phyloP scores from a whole-genome alignment of 2,113 vertebrate genomes.

The Elgaria multicarinata region DNA sequence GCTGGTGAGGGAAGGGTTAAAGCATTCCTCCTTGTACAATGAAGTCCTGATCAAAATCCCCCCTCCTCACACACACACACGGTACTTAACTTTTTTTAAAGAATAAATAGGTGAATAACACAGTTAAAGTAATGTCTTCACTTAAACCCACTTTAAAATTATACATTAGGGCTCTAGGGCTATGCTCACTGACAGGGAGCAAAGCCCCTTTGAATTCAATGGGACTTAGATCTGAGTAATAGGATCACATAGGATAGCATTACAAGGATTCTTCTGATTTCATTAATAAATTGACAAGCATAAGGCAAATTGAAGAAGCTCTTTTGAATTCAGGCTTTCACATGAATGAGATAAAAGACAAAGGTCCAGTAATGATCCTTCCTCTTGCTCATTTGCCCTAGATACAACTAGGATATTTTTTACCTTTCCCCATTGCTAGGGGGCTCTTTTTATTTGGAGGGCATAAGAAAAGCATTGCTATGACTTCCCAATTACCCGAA shows the following conservation, averaged over 20 bases:
- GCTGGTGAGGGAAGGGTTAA: not conserved
- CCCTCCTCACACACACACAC: no score
- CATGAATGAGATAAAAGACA: not conserved
- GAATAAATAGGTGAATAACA: not conserved
- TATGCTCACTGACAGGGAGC: not conserved
- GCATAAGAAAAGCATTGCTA: not conserved
- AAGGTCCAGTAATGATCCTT: conserved; percentile 43
- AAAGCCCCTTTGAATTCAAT: not conserved
- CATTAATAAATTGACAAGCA: conserved; percentile 16
- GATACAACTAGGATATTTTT: conserved; percentile 37
- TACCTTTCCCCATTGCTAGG: conserved; percentile 17
- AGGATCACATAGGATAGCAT: not conserved
- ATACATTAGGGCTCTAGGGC: not conserved
- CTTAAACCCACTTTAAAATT: not conserved
- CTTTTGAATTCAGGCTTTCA: not conserved
- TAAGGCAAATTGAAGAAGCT: not conserved
- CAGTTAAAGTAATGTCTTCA: not conserved
- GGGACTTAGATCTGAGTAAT: not conserved
- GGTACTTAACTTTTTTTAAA: no score
- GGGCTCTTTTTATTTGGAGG: not conserved
- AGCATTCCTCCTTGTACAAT: not conserved
- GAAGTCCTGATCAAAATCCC: not conserved
- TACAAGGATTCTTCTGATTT: not conserved
- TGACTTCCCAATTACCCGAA: conserved; percentile 31
- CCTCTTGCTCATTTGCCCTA: conserved; percentile 13